A percentile compares a stretch with the other conserved stretches of the same genome.
Conservation (phyloP, 2,113 vertebrate genomes). For the Triplophysa tibetana region DNA sequence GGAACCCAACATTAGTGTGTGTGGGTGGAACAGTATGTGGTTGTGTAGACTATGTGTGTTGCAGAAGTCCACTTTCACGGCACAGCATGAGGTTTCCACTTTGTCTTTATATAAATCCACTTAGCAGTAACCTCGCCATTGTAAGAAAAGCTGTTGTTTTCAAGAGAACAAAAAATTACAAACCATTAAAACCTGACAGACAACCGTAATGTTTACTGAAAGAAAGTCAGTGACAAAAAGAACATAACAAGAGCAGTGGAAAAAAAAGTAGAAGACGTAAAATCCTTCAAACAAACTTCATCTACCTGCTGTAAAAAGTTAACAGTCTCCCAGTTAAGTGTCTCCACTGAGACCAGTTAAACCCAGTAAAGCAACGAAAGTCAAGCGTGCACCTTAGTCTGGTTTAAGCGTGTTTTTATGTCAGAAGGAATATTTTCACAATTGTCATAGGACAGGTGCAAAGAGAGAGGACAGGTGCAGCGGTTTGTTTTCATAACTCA, state of each 20-base stretch:
- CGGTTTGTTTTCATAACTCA: too few species aligned
- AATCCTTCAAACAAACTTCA: too few species aligned
- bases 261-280: not conserved
- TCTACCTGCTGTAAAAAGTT: too few species aligned
- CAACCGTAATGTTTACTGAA: slow-evolving; percentile 8
- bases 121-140: slow-evolving; percentile 39
- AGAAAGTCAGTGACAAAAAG: not conserved
- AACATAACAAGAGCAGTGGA: not conserved
- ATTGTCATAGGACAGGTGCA: too few species aligned
- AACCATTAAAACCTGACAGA: slow-evolving; percentile 34
- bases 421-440: too few species aligned
- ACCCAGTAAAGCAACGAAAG: too few species aligned
- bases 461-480: too few species aligned
- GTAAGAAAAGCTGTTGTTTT: slow-evolving; percentile 42
- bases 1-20: too few species aligned
- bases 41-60: not conserved
- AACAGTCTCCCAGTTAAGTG: too few species aligned
- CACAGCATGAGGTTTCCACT: slow-evolving; percentile 6
- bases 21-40: not conserved
- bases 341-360: too few species aligned
- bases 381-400: too few species aligned
- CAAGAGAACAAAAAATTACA: slow-evolving; percentile 32
- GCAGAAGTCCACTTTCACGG: not conserved
- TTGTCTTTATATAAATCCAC: slow-evolving; percentile 41
- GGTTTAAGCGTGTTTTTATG: too few species aligned